Percentiles rank a stretch among this genome's conserved stretches.
phyloP scores from a whole-genome alignment of 2,888 invertebrate species.

The Brachynemurus nebulosus region DNA sequence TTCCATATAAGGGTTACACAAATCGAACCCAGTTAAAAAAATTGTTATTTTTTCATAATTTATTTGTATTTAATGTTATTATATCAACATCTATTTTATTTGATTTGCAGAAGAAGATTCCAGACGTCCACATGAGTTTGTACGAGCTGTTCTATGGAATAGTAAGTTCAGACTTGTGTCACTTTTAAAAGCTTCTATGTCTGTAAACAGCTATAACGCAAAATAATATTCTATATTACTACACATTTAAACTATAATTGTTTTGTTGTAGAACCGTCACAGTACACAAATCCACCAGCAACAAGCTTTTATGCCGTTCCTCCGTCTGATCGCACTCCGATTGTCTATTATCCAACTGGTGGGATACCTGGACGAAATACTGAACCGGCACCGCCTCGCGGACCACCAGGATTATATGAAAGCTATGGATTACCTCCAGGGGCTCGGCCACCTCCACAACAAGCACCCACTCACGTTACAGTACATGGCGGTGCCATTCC shows the following conservation, averaged over 20 bases:
- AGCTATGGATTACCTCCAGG: constrained; percentile 3
- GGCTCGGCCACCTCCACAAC: constrained; percentile 21
- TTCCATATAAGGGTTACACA: too few species aligned
- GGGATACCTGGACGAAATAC: constrained; percentile 1
- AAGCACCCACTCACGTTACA: constrained; percentile 34
- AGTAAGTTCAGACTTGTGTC: constrained; percentile 42
- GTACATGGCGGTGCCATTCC: constrained; percentile 40
- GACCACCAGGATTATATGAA: constrained; percentile 2
- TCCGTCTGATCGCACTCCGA: constrained; percentile 31
- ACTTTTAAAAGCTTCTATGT: neutral
- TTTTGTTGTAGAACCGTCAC: constrained; percentile 34
- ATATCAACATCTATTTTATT: constrained; percentile 17
- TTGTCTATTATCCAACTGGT: constrained; percentile 27
- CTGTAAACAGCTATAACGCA: too few species aligned
- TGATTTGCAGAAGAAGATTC: constrained; percentile 47
- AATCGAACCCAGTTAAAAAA: too few species aligned
- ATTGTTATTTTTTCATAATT: too few species aligned
- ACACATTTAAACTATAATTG: too few species aligned
- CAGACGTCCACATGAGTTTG: constrained; percentile 64
- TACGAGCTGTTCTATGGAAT: constrained; percentile 72
- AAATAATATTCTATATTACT: too few species aligned
- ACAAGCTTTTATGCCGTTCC: constrained; percentile 38
- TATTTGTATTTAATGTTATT: too few species aligned
- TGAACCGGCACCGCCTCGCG: neutral
- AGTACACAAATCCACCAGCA: constrained; percentile 34